Evolutionary conservation across 2,113 vertebrate genomes (phyloP), one percentile per base, ranked within the genome.

Genomic region (Chlorodrepanis virens): DNA sequence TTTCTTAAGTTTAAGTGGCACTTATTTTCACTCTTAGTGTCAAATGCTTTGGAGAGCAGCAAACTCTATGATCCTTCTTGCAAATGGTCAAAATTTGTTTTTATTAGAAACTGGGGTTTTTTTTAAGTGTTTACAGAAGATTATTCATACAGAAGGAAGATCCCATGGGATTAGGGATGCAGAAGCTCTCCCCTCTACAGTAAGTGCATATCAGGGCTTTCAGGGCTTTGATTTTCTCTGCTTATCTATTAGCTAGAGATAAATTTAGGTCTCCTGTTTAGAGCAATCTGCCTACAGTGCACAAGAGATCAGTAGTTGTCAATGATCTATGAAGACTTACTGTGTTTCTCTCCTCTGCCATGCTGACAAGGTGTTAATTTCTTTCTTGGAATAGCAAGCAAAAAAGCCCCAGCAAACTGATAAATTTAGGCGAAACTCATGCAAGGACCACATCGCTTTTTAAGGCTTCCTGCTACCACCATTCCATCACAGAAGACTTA

Each of bases 341-440:
- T 96, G 89, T 92, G 84, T 86, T 89, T 89, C 71, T 92, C 68
- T 79, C 59, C 70, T 95, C 78, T 57, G 67, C 91, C 65, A 81
- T 95, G 88, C 82, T 97, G 96, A 97, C 72, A 94, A 96, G 91
- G 95, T 90, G 42, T 78, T 94, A 76, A 93, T 95, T 93, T 96
- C 86, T 83, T 61, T 93, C 96, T 92, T 84, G 77, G 47, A 89
- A 94, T 86, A 94, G 89, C 79, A 94, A 90, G 61, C 10, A 56
- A 75, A 86, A 83, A 78, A 65, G 42, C 25, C 29, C 63, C 67
- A 76, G 67, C 65, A 63, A 75, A 86, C 60, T 89, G 90, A 59
- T 75, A 93, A 44, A 80, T 93, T 90, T 94, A 83, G 50, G 78
- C 56, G 1, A 91, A 67, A 81, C 72, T 96, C 69, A 84, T 78